Evolutionary conservation across 2,888 invertebrate species (phyloP), one percentile per base, ranked within the genome.

Genomic region (Drosophila limbata): DNA sequence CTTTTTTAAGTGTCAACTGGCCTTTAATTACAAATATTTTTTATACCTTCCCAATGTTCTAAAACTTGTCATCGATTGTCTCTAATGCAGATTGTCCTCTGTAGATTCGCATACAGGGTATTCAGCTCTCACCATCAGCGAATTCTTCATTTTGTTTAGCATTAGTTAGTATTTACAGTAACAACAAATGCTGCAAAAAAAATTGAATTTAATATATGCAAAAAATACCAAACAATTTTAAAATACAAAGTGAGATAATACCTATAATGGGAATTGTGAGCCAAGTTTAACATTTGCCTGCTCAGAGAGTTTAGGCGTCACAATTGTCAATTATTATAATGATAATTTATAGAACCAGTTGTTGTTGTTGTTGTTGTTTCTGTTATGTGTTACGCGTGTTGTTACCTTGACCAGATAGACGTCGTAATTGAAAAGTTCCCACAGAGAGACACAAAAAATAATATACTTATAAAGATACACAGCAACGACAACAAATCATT

Each of bases 371-470:
- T 19, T 25, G 48, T 37, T 55, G 42, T 11, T 56, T 19, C 48
- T 45, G 37, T 59, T 56, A 25, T 56, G 44, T 51, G 60, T 67
- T 73, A 63, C 64, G 62, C 55, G 28, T 47, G 25, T 52, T 35
- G 55, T 77, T 65, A 73, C 84, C 81, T 83, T 83, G 86, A 66
- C 77, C 82, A 73, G 60, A 59, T 73, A 48, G 33, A 47, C 51
- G 65, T 56, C 69, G 73, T 69, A 73, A 73, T 81, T 70, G 69
- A 80, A 81, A 77, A 73, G 69, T 81, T 81, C 84, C 81, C 81
- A 76, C 79, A 69, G 73, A 57, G 44, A 42, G 33, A 39, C 21
- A 13, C 17, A 59, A 62, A 55, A 40, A 60, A 57, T 31, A 51
- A 59, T 56, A 56, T 48, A 57, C 59, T 42, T 44, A 35, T 40